These are phyloP conservation scores for Echiichthys vipera DNA, from an alignment of 2,797 vertebrate species.

Conservation along the genomic window DNA sequence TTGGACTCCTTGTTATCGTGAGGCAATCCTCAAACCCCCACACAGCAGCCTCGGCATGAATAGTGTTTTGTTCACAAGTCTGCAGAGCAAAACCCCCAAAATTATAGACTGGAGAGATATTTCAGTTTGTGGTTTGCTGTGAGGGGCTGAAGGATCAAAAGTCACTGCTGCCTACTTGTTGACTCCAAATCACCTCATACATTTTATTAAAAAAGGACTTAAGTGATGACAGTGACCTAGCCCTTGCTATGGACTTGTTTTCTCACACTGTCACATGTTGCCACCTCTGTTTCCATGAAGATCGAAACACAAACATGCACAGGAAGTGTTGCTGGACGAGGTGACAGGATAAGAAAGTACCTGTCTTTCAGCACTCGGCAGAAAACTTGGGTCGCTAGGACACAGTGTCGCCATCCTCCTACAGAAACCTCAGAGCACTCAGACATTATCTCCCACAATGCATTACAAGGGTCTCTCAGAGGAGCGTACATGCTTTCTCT, in stretches of 20 bases:
- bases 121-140: slow-evolving; percentile 21
- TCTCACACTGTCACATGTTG: slow-evolving; percentile 26
- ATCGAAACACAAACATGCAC: slow-evolving; percentile 10
- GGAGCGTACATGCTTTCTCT: slow-evolving; percentile 27
- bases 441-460: slow-evolving; percentile 54
- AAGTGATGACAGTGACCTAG: neutral
- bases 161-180: slow-evolving; percentile 15
- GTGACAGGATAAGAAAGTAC: slow-evolving; percentile 46
- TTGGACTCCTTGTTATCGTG: slow-evolving; percentile 62
- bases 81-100: slow-evolving; percentile 50
- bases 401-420: slow-evolving; percentile 37
- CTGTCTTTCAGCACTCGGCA: slow-evolving; percentile 26
- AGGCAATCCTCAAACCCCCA: slow-evolving; percentile 44
- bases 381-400: slow-evolving; percentile 47
- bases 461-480: slow-evolving; percentile 56
- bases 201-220: neutral
- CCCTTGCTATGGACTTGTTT: neutral
- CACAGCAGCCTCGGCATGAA: slow-evolving; percentile 62
- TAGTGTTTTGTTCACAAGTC: slow-evolving; percentile 59
- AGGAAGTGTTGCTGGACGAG: slow-evolving; percentile 31
- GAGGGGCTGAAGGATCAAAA: slow-evolving; percentile 13
- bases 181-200: neutral
- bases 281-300: slow-evolving; percentile 42
- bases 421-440: slow-evolving; percentile 36
- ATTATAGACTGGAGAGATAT: slow-evolving; percentile 24